Evolutionary conservation across 2,113 vertebrate genomes (phyloP).

Genomic region (Notarius lentiginosus): DNA sequence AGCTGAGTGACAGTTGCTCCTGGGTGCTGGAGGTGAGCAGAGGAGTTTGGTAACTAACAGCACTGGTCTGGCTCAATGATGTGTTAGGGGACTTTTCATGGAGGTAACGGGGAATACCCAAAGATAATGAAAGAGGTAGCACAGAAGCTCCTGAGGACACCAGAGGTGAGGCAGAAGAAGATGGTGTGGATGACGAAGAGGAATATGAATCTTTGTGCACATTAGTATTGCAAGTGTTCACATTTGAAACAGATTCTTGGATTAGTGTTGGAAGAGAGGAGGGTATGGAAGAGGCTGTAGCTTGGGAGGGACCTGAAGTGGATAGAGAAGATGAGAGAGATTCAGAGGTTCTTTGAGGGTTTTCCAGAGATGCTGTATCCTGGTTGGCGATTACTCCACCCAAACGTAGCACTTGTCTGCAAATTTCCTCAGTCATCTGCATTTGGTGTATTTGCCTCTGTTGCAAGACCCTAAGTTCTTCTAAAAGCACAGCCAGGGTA

Average conservation of each 20-base stretch:
- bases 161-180: conserved; percentile 57
- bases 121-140: conserved; percentile 71
- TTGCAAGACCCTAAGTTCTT: conserved; percentile 86
- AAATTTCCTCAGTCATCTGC: conserved; percentile 94
- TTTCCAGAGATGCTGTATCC: conserved; percentile 62
- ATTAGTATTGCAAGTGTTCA: conserved; percentile 58
- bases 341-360: conserved; percentile 57
- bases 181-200: conserved; percentile 59
- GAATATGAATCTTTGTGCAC: conserved; percentile 58
- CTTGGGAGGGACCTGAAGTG: conserved; percentile 55
- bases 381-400: conserved; percentile 75
- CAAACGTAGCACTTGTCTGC: conserved; percentile 83
- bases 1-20: conserved; percentile 66
- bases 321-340: conserved; percentile 66
- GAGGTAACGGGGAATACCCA: conserved; percentile 75
- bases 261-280: conserved; percentile 67
- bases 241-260: conserved; percentile 68
- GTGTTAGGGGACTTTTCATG: conserved; percentile 79
- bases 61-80: conserved; percentile 63
- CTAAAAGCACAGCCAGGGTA: conserved; percentile 81
- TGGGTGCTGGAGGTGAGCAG: conserved; percentile 65
- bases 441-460: conserved; percentile 92
- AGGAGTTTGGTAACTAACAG: conserved; percentile 62
- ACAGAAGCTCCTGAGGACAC: conserved; percentile 66
- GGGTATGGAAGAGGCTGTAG: conserved; percentile 60